A percentile compares a stretch with the other conserved stretches of the same genome.
Conservation (phyloP, 1,140 invertebrate species). For the Antheraea pernyi region DNA sequence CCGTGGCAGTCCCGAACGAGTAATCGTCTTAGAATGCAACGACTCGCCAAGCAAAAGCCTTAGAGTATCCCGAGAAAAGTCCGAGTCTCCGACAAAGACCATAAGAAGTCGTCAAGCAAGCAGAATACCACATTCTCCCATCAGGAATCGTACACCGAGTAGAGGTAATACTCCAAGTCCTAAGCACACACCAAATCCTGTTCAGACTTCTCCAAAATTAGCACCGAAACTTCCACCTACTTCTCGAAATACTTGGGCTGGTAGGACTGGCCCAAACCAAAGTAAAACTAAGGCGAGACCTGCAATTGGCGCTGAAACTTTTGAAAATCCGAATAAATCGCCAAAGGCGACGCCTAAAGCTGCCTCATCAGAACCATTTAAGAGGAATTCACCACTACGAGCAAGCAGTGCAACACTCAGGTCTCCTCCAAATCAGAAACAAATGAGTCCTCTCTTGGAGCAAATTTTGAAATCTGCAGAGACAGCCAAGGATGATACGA, state of each 20-base stretch:
- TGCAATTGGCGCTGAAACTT: constrained; percentile 84
- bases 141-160: constrained; percentile 69
- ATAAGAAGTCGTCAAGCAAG: constrained; percentile 56
- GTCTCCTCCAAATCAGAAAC: constrained; percentile 81
- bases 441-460: constrained; percentile 83
- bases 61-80: constrained; percentile 40
- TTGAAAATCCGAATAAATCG: constrained; percentile 80
- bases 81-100: constrained; percentile 59
- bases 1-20: constrained; percentile 74
- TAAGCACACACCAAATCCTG: constrained; percentile 53
- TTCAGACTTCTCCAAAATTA: constrained; percentile 64
- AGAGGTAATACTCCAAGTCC: constrained; percentile 69
- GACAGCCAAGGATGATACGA: constrained; percentile 83
- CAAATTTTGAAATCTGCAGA: constrained; percentile 85
- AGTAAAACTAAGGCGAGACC: constrained; percentile 77
- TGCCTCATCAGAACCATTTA: constrained; percentile 72
- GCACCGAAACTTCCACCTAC: constrained; percentile 58
- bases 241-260: constrained; percentile 86
- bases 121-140: constrained; percentile 65
- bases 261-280: constrained; percentile 75
- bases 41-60: constrained; percentile 77
- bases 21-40: constrained; percentile 77
- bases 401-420: constrained; percentile 81
- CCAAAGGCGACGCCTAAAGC: constrained; percentile 62
- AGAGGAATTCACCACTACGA: constrained; percentile 81